Base-by-base conservation (phyloP, 2,888 invertebrate species). In the Alsophila aescularia region DNA sequence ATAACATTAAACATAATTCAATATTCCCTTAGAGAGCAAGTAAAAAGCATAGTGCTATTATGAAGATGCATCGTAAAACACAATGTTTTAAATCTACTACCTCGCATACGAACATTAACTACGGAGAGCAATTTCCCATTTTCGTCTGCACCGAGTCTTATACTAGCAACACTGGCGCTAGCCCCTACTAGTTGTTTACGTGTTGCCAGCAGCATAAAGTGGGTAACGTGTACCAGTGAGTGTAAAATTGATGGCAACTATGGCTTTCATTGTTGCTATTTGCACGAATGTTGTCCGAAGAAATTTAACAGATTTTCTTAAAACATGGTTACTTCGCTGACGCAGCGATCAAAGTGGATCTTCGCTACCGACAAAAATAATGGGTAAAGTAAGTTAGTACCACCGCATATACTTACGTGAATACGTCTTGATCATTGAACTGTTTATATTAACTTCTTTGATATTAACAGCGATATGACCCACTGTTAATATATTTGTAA, bases 61-160 rank as follows among this genome's bases (percentile, higher is more conserved):
- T 58, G 48, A 51, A 54, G 55, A 50, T 65, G 64, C 62, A 61
- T 68, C 72, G 68, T 78, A 77, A 78, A 77, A 77, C 67, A 77
- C 75, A 77, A 77, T 80, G 80, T 84, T 82, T 79, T 75, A 79
- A 84, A 81, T 80, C 76, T 73, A 73, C 75, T 73, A 64, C 62
- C 71, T 66, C 67, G 62, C 76, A 69, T 69, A 68, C 62, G 50
- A 62, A 70, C 67, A 70, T 77, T 83, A 83, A 84, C 72, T 75
- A 79, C 73, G 64, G 69, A 70, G 74, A 79, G 82, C 73, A 79
- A 81, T 83, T 81, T 79, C 77, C 79, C 72, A 81, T 81, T 84
- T 83, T 83, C 79, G 72, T 81, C 72, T 77, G 75, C 72, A 70
- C 64, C 65, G 64, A 70, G 74, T 73, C 75, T 75, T 80, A 72